These are phyloP conservation scores for Cheilosia scutellata DNA, from an alignment of 2,888 invertebrate species.

Conservation along the genomic window DNA sequence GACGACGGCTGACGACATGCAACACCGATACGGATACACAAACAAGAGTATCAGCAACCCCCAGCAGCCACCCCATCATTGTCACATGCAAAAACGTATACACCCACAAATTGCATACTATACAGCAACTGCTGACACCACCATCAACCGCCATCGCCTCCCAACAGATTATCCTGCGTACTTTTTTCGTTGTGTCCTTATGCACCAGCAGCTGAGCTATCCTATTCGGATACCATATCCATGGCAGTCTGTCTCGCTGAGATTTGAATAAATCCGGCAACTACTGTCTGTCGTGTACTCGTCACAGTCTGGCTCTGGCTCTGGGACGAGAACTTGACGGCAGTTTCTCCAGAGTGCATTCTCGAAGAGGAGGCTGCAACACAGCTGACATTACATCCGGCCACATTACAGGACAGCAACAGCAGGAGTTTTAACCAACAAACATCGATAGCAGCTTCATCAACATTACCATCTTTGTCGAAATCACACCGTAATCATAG, in stretches of 20 bases:
- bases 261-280: conserved; percentile 54
- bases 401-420: conserved; percentile 61
- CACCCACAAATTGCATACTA: conserved; percentile 47
- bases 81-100: conserved; percentile 60
- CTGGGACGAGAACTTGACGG: conserved; percentile 3
- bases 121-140: conserved; percentile 14
- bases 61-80: conserved; percentile 54
- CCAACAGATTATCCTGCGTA: conserved; percentile 63
- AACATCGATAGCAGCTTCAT: conserved; percentile 69
- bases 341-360: conserved; percentile 24
- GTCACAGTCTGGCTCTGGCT: neutral
- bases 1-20: conserved; percentile 66
- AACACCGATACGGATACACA: conserved; percentile 72
- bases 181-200: conserved; percentile 9
- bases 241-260: conserved; percentile 58
- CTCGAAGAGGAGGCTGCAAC: conserved; percentile 17
- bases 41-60: conserved; percentile 68
- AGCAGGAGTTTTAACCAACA: conserved; percentile 48
- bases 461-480: conserved; percentile 51
- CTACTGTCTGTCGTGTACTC: conserved; percentile 57
- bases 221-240: conserved; percentile 19
- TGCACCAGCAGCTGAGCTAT: conserved; percentile 34
- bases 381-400: conserved; percentile 67
- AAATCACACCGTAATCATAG: conserved; percentile 44
- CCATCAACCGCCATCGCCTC: conserved; percentile 16